A percentile compares a stretch with the other conserved stretches of the same genome.
Evolutionary conservation across 2,797 vertebrate genomes (phyloP).

Genomic region (Propithecus deckenii): DNA sequence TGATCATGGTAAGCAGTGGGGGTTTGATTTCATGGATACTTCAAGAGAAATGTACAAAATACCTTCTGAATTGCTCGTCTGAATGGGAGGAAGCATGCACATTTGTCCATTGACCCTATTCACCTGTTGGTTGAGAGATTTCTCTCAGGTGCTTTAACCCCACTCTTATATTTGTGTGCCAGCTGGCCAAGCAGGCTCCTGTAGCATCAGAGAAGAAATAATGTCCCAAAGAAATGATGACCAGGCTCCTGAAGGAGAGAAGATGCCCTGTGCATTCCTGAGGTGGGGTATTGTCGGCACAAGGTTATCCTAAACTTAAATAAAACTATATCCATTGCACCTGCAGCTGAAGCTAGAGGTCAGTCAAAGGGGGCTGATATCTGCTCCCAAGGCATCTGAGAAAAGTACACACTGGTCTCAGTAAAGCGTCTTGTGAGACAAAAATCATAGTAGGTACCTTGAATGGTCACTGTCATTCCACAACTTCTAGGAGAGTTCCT

Average conservation of each 20-base stretch:
- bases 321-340: background rate
- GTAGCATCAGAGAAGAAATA: background rate
- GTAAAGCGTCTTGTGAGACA: background rate
- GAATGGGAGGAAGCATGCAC: rapidly evolving
- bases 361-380: background rate
- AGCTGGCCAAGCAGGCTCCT: background rate
- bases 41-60: background rate
- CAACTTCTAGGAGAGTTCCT: background rate
- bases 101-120: background rate
- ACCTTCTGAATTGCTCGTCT: background rate
- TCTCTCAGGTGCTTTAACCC: too few relatives aligned
- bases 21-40: background rate
- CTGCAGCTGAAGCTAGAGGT: background rate
- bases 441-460: background rate
- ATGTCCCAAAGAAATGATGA: background rate
- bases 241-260: background rate
- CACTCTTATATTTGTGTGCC: background rate
- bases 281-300: background rate
- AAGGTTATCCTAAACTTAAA: background rate
- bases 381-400: background rate
- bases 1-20: background rate
- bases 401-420: background rate
- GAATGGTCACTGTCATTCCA: background rate
- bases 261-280: background rate
- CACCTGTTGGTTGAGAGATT: background rate